Percentiles rank a stretch among this genome's conserved stretches.
phyloP scores from a whole-genome alignment of 2,888 invertebrate genomes.

The Rhopalosiphum nymphaeae region DNA sequence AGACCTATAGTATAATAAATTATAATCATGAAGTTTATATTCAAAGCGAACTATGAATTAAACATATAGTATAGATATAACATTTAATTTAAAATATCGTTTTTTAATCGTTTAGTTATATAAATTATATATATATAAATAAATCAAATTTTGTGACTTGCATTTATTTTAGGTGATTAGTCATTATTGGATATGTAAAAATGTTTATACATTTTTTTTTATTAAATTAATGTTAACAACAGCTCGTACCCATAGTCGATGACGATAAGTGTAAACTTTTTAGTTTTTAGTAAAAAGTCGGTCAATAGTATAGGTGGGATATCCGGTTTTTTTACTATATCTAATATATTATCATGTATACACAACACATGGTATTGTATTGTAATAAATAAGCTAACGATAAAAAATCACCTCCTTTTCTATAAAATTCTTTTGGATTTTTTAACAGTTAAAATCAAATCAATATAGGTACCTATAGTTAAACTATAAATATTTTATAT shows the following conservation, averaged over 20 bases:
- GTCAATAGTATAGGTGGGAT: neutral
- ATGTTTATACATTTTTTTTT: neutral
- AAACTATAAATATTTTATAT: neutral
- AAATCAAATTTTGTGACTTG: neutral
- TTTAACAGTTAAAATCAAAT: neutral
- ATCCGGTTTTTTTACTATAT: neutral
- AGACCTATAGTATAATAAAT: neutral
- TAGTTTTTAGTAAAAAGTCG: neutral
- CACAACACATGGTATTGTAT: neutral
- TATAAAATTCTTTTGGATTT: neutral
- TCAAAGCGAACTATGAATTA: neutral
- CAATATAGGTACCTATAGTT: neutral
- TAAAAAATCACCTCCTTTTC: neutral
- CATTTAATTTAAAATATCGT: neutral
- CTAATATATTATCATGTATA: neutral
- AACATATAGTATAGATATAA: neutral
- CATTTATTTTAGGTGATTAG: neutral
- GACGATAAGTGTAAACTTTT: neutral
- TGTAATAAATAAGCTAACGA: neutral
- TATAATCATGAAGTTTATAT: neutral
- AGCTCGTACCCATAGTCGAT: neutral
- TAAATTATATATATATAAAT: neutral
- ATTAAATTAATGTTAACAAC: neutral
- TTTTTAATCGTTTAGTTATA: neutral
- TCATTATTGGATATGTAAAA: neutral